A percentile compares a stretch with the other conserved stretches of the same genome.
phyloP scores from a whole-genome alignment of 2,888 invertebrate genomes.

The Agrochola macilenta region DNA sequence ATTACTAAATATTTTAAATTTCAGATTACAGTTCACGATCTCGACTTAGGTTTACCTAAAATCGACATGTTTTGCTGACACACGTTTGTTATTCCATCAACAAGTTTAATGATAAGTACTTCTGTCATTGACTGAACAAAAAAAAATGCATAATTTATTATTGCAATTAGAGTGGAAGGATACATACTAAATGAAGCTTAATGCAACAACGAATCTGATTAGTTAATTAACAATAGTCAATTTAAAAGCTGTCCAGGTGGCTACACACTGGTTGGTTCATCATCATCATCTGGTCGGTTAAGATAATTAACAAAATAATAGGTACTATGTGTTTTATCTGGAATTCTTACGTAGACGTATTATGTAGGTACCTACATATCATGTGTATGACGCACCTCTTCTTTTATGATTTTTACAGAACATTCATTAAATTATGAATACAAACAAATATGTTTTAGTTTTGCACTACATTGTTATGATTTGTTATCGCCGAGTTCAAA shows the following conservation, averaged over 20 bases:
- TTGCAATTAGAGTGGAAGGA: background rate
- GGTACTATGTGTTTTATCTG: slow-evolving; percentile 21
- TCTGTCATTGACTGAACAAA: slow-evolving; percentile 18
- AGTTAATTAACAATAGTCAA: background rate
- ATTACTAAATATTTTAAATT: slow-evolving; percentile 63
- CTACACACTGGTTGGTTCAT: background rate
- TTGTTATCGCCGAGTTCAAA: slow-evolving; percentile 55
- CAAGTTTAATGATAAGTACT: slow-evolving; percentile 9
- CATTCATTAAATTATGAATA: slow-evolving; percentile 26
- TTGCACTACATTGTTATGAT: slow-evolving; percentile 51
- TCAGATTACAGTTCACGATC: slow-evolving; percentile 73
- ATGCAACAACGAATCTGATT: background rate
- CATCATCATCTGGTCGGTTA: slow-evolving; percentile 5
- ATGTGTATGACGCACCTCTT: slow-evolving; percentile 33
- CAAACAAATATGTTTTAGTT: slow-evolving; percentile 24
- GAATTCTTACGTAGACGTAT: slow-evolving; percentile 3
- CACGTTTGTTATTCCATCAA: slow-evolving; percentile 58
- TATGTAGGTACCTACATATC: background rate
- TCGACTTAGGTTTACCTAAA: slow-evolving; percentile 77
- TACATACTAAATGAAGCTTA: background rate
- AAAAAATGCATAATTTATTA: slow-evolving; percentile 21
- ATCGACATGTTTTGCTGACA: slow-evolving; percentile 74
- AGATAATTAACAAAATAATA: slow-evolving; percentile 9
- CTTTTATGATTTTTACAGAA: slow-evolving; percentile 15
- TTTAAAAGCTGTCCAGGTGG: background rate